Evolutionary conservation across 2,797 vertebrate genomes (phyloP).

Genomic region (Clarias pachynema): DNA sequence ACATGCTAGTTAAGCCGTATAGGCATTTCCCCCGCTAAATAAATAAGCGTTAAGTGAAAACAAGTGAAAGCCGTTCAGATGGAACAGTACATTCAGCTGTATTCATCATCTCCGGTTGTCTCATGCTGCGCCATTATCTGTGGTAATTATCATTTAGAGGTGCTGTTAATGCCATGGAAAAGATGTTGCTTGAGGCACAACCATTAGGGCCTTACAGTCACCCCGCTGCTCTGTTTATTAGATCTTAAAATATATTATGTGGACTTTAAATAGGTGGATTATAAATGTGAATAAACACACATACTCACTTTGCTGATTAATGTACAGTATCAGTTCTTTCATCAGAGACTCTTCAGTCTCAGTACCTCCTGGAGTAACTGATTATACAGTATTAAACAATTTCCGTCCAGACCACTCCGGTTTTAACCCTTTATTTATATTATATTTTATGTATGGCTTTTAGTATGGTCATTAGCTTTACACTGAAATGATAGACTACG

Average conservation of each 20-base stretch:
- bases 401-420: background rate
- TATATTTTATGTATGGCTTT: background rate
- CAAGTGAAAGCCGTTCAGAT: background rate
- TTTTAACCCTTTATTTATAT: background rate
- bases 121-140: background rate
- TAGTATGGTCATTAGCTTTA: background rate
- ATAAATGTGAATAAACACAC: background rate
- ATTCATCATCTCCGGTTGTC: background rate
- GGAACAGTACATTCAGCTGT: background rate
- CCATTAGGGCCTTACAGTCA: background rate
- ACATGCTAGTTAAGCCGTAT: background rate
- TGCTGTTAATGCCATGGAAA: background rate
- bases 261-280: background rate
- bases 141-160: background rate
- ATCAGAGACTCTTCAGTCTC: background rate
- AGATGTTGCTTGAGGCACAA: background rate
- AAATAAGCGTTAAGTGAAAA: background rate
- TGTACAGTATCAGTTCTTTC: background rate
- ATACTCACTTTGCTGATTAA: background rate
- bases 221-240: background rate
- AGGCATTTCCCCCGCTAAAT: background rate
- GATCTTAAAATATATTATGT: background rate
- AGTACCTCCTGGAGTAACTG: background rate
- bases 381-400: background rate
- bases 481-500: background rate